phyloP scores from a whole-genome alignment of 2,888 invertebrate species.

The Sesia apiformis region DNA sequence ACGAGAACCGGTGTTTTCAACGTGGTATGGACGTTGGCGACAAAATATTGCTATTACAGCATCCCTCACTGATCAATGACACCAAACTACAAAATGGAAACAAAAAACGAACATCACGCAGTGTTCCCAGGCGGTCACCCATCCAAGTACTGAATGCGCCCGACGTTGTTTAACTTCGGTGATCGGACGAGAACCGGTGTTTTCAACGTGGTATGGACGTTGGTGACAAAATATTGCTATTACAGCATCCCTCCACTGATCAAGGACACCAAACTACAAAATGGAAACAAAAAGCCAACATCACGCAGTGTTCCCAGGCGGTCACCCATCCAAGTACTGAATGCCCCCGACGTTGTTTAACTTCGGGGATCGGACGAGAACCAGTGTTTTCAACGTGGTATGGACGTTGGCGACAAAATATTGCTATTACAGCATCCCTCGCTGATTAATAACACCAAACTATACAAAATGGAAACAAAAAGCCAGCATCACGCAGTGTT shows the following conservation, averaged over 20 bases:
- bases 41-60: no score
- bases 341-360: slow-evolving; percentile 22
- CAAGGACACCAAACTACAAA: no score
- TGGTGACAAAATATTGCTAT: slow-evolving; percentile 1
- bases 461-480: slow-evolving; percentile 4
- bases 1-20: slow-evolving; percentile 19
- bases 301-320: slow-evolving; percentile 22
- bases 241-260: no score
- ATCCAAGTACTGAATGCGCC: slow-evolving; percentile 18
- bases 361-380: slow-evolving; percentile 24
- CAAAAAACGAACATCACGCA: slow-evolving; percentile 13
- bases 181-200: slow-evolving; percentile 20
- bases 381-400: slow-evolving; percentile 21
- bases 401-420: slow-evolving; percentile 14
- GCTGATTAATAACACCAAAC: no score
- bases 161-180: slow-evolving; percentile 20
- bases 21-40: slow-evolving; percentile 15
- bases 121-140: slow-evolving; percentile 20
- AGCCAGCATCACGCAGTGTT: slow-evolving; percentile 20
- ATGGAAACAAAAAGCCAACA: slow-evolving; percentile 13
- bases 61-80: no score
- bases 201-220: slow-evolving; percentile 17
- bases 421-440: no score
- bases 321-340: slow-evolving; percentile 24
- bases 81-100: background rate